Conservation (phyloP, 2,888 invertebrate genomes). For the Lasioglossum marginatum region DNA sequence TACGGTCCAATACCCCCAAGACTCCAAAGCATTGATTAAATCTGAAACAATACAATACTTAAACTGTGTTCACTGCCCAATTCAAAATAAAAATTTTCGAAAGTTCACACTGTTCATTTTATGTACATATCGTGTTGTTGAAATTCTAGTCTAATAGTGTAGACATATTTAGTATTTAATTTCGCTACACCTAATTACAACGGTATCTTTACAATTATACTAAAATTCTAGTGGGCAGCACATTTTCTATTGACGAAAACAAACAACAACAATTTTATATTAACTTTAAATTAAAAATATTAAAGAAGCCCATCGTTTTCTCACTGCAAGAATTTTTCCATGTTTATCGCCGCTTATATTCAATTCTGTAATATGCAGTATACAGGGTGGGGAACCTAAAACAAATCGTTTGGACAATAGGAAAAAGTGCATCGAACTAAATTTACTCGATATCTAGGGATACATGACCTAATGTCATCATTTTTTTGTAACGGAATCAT, state of each 20-base stretch:
- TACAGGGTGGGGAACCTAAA: not conserved
- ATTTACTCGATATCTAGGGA: not conserved
- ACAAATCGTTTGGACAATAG: not conserved
- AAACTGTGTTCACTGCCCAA: not conserved
- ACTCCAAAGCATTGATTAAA: slow-evolving; percentile 95
- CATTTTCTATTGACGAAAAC: not conserved
- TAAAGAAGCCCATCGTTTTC: not conserved
- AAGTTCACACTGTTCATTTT: not conserved
- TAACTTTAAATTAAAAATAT: no score
- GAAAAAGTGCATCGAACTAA: not conserved
- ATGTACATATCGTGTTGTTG: not conserved
- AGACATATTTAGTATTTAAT: not conserved
- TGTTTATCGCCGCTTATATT: not conserved
- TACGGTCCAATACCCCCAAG: slow-evolving; percentile 91
- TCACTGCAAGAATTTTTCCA: not conserved
- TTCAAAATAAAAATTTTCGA: not conserved
- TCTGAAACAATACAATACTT: slow-evolving; percentile 83
- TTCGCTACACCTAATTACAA: not conserved
- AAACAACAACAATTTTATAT: not conserved
- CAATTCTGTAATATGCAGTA: not conserved
- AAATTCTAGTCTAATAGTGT: not conserved
- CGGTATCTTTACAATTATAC: not conserved
- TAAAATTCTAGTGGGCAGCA: not conserved
- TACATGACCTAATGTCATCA: not conserved
- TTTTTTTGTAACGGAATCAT: not conserved